Base-by-base conservation (phyloP, 2,888 invertebrate species). In the Nudaria mundana region DNA sequence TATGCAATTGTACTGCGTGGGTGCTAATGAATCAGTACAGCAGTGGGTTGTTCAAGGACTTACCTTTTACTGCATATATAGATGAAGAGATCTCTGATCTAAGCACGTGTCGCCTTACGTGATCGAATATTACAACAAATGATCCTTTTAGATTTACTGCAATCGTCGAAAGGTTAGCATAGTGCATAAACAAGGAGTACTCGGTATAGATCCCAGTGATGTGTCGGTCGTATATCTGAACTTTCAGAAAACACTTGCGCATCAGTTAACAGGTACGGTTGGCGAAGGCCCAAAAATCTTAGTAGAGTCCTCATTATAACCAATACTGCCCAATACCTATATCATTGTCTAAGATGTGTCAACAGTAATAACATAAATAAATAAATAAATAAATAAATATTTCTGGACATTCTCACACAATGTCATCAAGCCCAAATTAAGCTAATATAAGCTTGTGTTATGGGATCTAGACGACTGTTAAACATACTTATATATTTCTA, bases 1-100 rank as follows among this genome's bases (percentile, higher is more conserved):
- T 47, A 55, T 63, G 69, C 66, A 71, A 67, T 70, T 66, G 62
- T 59, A 55, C 31, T 56, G 74, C 73, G 86, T 86, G 79, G 85
- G 86, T 58, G 77, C 67, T 69, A 70, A 71, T 84, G 85, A 86
- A 72, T 82, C 82, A 78, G 66, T 56, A 54, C 49, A 53, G 48
- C 52, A 55, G 81, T 81, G 77, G 83, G 82, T 57, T 46, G 74
- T 40, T 70, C 86, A 87, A 86, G 87, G 87, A 81, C 78, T 79
- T 77, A 67, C 83, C 83, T 86, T 80, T 76, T 85, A 85, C 80
- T 81, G 68, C 71, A 69, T 47, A 55, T 60, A 57, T 55, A 37
- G 54, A 67, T 64, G 71, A 76, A 76, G 72, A 62, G 52, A 48
- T 37, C 55, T n/a, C n/a, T n/a, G n/a, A n/a, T n/a, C n/a, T 24